Evolutionary conservation across 2,113 vertebrate species (phyloP).

Genomic region (Gymnocephalus cernua): DNA sequence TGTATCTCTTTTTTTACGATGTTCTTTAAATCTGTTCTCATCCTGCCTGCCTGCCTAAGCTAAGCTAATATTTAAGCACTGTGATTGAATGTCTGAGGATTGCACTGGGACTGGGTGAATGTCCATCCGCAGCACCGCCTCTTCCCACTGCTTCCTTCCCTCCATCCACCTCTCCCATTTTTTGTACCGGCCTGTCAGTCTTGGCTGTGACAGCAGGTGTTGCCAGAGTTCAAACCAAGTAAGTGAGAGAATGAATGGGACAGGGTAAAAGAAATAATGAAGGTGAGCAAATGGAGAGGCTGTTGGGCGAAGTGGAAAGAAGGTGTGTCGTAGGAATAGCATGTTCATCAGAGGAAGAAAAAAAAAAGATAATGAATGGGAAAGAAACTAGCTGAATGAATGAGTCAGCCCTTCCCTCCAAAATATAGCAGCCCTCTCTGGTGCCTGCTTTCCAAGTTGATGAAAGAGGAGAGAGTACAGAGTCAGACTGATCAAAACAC

Average conservation of each 20-base stretch:
- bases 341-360: neutral
- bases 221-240: slow-evolving; percentile 10
- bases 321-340: slow-evolving; percentile 1
- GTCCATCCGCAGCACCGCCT: slow-evolving; percentile 25
- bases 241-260: neutral
- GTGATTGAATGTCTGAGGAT: slow-evolving; percentile 28
- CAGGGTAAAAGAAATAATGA: neutral
- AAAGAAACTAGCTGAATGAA: slow-evolving; percentile 3
- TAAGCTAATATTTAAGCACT: slow-evolving; percentile 12
- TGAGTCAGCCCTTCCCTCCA: neutral
- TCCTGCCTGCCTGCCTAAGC: neutral
- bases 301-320: slow-evolving; percentile 7
- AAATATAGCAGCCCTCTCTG: neutral
- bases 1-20: slow-evolving; percentile 16
- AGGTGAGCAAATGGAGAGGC: slow-evolving; percentile 17
- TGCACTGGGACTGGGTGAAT: slow-evolving; percentile 14
- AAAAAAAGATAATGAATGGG: neutral
- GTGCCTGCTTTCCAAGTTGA: neutral
- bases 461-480: neutral
- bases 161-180: neutral
- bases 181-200: neutral
- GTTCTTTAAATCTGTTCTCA: slow-evolving; percentile 20
- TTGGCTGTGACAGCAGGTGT: slow-evolving; percentile 24
- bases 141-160: neutral
- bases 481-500: slow-evolving; percentile 3